Evolutionary conservation across 1,140 invertebrate species (phyloP).

Genomic region (Drosophila burlai): DNA sequence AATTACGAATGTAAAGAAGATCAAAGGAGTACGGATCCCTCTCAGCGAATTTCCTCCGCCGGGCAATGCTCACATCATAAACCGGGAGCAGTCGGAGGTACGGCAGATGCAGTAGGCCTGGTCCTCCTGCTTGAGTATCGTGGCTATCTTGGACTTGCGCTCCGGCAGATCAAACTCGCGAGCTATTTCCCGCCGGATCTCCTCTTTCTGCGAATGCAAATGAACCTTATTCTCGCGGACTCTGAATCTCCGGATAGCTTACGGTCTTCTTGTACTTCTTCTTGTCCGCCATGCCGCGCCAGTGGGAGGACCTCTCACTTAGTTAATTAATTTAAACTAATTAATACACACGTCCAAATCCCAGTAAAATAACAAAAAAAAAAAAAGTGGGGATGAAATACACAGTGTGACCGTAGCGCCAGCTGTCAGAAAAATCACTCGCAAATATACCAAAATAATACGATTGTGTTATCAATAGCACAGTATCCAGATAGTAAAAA

Average conservation of each 20-base stretch:
- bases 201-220: constrained; percentile 89
- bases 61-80: constrained; percentile 94
- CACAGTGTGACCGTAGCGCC: neutral
- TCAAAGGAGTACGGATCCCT: no score
- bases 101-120: constrained; percentile 98
- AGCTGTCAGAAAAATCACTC: neutral
- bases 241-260: constrained; percentile 1
- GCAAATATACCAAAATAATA: neutral
- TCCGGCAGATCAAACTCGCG: constrained; percentile 95
- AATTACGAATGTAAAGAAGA: neutral
- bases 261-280: constrained; percentile 76
- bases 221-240: neutral
- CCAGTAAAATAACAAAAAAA: constrained; percentile 10
- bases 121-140: constrained; percentile 94
- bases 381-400: neutral
- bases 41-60: accelerated
- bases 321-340: constrained; percentile 9
- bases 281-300: constrained; percentile 66
- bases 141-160: constrained; percentile 95
- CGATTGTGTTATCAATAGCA: no score
- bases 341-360: neutral
- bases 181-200: constrained; percentile 96
- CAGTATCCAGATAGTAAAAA: no score
- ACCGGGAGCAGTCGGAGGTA: constrained; percentile 95
- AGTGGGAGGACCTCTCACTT: no score